These are phyloP conservation scores for Hypanus sabinus DNA, from an alignment of 2,113 vertebrate species.

Conservation along the genomic window DNA sequence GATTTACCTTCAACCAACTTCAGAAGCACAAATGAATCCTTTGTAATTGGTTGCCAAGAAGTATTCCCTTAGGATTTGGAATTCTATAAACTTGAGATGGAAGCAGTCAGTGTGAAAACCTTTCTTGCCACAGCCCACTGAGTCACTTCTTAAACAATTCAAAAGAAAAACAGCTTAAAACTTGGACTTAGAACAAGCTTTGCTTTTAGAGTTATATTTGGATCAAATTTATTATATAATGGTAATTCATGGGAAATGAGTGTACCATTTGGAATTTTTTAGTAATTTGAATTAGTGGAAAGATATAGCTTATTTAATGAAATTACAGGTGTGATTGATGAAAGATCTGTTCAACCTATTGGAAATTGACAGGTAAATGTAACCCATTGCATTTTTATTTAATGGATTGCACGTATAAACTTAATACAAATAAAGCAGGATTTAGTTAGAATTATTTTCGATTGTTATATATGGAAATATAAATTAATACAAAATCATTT, in stretches of 20 bases:
- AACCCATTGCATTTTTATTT: neutral
- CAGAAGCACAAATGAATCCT: neutral
- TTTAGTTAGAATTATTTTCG: neutral
- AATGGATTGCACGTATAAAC: neutral
- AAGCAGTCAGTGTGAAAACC: neutral
- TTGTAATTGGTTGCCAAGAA: neutral
- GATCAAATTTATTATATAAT: neutral
- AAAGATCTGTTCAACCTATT: neutral
- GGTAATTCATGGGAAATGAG: neutral
- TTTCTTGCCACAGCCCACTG: neutral
- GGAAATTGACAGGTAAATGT: neutral
- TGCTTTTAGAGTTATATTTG: neutral
- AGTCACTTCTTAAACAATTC: conserved; percentile 11
- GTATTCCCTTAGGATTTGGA: neutral
- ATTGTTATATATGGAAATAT: neutral
- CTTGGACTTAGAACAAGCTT: neutral
- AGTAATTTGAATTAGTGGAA: neutral
- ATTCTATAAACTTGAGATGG: neutral
- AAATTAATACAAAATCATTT: neutral
- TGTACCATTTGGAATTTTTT: neutral
- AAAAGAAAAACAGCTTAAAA: neutral
- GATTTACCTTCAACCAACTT: neutral
- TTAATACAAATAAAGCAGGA: neutral
- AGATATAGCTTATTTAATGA: neutral
- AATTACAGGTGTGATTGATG: neutral